These are phyloP conservation scores for Gasteruption jaculator DNA, from an alignment of 2,888 invertebrate genomes.

Conservation along the genomic window DNA sequence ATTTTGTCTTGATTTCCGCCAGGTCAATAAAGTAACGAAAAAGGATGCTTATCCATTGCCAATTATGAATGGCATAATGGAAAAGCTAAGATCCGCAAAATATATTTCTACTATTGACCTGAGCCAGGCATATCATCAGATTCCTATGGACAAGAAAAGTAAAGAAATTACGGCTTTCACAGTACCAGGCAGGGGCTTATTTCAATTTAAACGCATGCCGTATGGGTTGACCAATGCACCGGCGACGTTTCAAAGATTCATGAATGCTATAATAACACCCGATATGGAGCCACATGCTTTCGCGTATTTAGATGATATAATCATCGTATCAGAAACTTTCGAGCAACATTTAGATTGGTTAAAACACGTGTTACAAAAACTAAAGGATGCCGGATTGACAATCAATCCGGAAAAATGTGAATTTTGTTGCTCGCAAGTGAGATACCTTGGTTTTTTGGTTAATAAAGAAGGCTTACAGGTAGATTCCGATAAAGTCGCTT, in stretches of 20 bases:
- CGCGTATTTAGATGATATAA: constrained; percentile 12
- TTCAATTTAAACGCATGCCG: no score
- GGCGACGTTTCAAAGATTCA: constrained; percentile 27
- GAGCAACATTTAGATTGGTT: constrained; percentile 2
- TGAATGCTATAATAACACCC: constrained; percentile 25
- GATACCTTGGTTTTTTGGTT: constrained; percentile 11
- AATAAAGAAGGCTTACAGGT: constrained; percentile 3
- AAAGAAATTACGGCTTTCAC: constrained; percentile 32
- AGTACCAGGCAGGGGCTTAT: no score
- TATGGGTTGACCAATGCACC: no score
- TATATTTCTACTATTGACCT: constrained; percentile 36
- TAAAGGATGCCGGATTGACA: constrained; percentile 4
- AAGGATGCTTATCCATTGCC: constrained; percentile 35
- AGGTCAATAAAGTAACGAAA: constrained; percentile 32
- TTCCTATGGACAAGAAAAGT: constrained; percentile 25
- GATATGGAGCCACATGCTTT: constrained; percentile 11
- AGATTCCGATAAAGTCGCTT: constrained; percentile 7
- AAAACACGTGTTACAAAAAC: neutral
- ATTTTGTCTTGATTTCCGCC: constrained; percentile 33
- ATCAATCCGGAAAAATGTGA: constrained; percentile 14
- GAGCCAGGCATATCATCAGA: constrained; percentile 33
- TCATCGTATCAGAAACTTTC: constrained; percentile 10
- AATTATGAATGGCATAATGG: constrained; percentile 28
- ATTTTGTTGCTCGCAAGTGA: constrained; percentile 11
- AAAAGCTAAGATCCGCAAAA: constrained; percentile 28